These are phyloP conservation scores for Zosterops pallidus DNA, from an alignment of 2,113 vertebrate genomes.

Conservation along the genomic window DNA sequence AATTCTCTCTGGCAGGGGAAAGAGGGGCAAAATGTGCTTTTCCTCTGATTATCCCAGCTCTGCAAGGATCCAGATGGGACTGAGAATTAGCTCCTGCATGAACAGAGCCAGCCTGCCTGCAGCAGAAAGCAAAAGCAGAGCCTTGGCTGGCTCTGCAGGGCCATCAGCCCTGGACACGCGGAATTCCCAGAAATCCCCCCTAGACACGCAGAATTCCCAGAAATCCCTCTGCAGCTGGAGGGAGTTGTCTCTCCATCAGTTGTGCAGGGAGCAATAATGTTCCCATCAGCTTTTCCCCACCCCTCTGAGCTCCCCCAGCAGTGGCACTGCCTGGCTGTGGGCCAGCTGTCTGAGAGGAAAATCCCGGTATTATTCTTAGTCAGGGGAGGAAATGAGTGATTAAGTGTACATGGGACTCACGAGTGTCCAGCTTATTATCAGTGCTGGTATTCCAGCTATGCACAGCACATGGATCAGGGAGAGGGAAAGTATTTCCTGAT, in stretches of 20 bases:
- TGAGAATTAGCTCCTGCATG: not conserved
- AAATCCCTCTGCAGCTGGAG: not conserved
- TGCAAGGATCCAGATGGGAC: not conserved
- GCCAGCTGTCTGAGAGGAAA: not conserved
- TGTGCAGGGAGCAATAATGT: not conserved
- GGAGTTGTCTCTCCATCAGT: not conserved
- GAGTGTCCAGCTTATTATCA: constrained; percentile 29
- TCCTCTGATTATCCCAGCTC: not conserved
- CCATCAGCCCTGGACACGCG: not conserved
- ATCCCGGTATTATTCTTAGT: not conserved
- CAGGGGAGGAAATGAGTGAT: constrained; percentile 60
- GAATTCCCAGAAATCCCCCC: not conserved
- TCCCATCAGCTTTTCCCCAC: not conserved
- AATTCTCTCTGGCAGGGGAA: not conserved
- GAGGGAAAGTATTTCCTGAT: constrained; percentile 29
- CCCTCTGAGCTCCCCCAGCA: not conserved
- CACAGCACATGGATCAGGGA: not conserved
- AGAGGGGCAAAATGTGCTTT: not conserved
- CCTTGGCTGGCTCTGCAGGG: not conserved
- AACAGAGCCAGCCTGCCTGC: not conserved
- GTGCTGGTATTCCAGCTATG: constrained; percentile 59
- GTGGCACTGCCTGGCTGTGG: not conserved
- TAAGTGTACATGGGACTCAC: constrained; percentile 55
- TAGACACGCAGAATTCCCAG: not conserved
- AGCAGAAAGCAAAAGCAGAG: not conserved